Evolutionary conservation across 2,797 vertebrate species (phyloP), one percentile per base, ranked within the genome.

Genomic region (Chromobotia macracanthus): DNA sequence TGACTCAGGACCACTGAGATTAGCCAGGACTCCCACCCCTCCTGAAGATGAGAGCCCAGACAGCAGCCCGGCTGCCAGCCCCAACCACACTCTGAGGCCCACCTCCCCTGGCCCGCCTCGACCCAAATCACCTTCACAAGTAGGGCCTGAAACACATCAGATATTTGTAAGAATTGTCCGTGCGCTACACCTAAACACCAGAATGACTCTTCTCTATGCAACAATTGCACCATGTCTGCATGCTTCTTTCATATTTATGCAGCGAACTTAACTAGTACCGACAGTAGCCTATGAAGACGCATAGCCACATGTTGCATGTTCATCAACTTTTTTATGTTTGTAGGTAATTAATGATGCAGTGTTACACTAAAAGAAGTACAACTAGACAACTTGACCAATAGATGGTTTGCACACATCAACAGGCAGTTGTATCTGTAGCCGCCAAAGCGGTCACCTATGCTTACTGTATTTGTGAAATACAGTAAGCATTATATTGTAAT

Each of bases 61-160:
- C 1, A 93, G 92, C 0, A 98, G 97, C 86, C 97, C 97, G 1
- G 94, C 93, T 18, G 87, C 89, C 35, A 94, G 92, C 84, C 95
- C 95, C 41, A 98, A 98, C 73, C 97, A 99, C 53, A 96, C 93
- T 76, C 92, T 98, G 76, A 94, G 93, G 15, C 96, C 96, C 2
- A 87, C 90, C 0, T 96, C 94, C 1, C 97, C 96, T 0, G 96
- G 94, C 77, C 97, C 96, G 5, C 95, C 93, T 16, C 90, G 96
- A 9, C 97, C 97, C 48, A 96, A 97, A 89, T 98, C 97, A 46
- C 97, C 97, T 31, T 93, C 89, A 44, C 96, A 97, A 95, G 97
- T 98, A 92, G 44, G 21, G 21, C n/a, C 25, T 21, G 31, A 31
- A 77, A 71, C 31, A 6, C 35, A 70, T 12, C 38, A 66, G 38